phyloP scores from a whole-genome alignment of 1,140 invertebrate species.

The Steinernema feltiae region DNA sequence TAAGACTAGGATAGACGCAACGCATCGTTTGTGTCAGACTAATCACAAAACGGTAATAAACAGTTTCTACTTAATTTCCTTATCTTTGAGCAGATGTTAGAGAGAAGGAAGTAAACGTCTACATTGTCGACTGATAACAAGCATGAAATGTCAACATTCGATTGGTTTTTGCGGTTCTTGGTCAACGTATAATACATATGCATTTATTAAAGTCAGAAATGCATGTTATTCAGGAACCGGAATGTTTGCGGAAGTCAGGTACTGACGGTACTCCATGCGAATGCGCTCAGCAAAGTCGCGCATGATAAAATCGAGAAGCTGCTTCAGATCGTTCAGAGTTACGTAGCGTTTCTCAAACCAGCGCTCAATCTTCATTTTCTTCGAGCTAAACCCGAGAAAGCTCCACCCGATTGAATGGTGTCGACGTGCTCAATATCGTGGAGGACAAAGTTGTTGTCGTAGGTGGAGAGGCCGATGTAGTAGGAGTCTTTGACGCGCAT shows the following conservation, averaged over 20 bases:
- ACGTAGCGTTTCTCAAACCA: constrained; percentile 12
- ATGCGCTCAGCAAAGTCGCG: constrained; percentile 7
- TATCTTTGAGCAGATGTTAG: no score
- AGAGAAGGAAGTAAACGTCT: no score
- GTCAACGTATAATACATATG: no score
- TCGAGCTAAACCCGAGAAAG: neutral
- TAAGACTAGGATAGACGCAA: no score
- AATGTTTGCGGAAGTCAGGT: neutral
- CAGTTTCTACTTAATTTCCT: no score
- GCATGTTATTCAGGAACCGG: neutral
- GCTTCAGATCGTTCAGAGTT: neutral
- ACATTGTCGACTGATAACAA: no score
- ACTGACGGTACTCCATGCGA: constrained; percentile 8
- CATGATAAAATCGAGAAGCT: constrained; percentile 8
- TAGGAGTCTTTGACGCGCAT: constrained; percentile 8
- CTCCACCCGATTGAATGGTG: neutral
- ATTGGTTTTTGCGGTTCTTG: no score
- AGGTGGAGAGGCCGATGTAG: constrained; percentile 7
- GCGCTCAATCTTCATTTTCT: neutral
- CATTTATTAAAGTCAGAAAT: no score
- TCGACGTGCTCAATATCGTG: constrained; percentile 9
- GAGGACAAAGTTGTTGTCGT: constrained; percentile 11
- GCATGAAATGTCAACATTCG: no score
- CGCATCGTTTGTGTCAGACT: no score
- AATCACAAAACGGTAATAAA: no score